Evolutionary conservation across 2,113 vertebrate species (phyloP).

Genomic region (Pseudopipra pipra): DNA sequence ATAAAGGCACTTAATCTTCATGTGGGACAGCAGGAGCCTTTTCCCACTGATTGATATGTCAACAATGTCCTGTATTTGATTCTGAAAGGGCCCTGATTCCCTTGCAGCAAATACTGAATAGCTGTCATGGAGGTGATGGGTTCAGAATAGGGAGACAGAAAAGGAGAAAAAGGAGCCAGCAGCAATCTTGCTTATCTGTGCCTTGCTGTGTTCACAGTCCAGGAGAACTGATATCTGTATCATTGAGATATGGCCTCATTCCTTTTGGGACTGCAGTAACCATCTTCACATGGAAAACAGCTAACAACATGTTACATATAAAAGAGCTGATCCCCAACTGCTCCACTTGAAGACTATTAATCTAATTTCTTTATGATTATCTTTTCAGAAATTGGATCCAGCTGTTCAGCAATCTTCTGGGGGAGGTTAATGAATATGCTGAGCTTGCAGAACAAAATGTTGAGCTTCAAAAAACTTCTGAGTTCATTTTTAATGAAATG

Average conservation of each 20-base stretch:
- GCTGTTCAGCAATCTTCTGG: conserved; percentile 51
- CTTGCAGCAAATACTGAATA: conserved; percentile 4
- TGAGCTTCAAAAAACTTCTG: conserved; percentile 52
- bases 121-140: neutral
- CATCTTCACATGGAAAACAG: neutral
- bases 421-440: conserved; percentile 62
- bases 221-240: neutral
- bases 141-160: neutral
- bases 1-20: neutral
- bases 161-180: neutral
- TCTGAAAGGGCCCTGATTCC: neutral
- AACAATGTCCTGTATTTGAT: neutral
- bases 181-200: conserved; percentile 18
- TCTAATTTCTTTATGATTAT: conserved; percentile 66
- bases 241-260: neutral
- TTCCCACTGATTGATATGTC: neutral
- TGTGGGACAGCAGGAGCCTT: neutral
- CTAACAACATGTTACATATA: neutral
- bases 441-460: conserved; percentile 56
- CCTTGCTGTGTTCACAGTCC: neutral
- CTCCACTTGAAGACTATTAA: conserved; percentile 47
- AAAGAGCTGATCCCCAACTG: conserved; percentile 25
- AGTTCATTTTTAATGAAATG: conserved; percentile 55
- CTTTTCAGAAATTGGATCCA: conserved; percentile 65
- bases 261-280: neutral